Evolutionary conservation across 2,888 invertebrate species (phyloP).

Genomic region (Drosophila meridionalis): DNA sequence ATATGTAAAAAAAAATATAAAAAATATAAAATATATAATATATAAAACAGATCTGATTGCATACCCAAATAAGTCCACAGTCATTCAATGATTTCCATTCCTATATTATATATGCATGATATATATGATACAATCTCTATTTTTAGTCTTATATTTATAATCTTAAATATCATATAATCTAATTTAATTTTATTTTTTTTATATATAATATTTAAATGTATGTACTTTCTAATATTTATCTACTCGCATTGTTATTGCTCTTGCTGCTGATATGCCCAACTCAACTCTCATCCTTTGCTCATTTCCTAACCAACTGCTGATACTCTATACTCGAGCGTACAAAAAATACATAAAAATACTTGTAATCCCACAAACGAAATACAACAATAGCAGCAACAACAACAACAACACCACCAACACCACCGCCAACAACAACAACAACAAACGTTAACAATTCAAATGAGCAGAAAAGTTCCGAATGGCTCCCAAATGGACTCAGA

Average conservation of each 20-base stretch:
- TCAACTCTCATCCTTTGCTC: neutral
- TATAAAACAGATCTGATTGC: too few species aligned
- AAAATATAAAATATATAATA: too few species aligned
- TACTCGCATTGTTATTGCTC: neutral
- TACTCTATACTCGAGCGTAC: neutral
- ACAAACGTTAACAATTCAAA: conserved; percentile 24
- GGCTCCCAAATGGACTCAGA: conserved; percentile 36
- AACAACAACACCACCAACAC: conserved; percentile 11
- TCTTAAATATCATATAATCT: too few species aligned
- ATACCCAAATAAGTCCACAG: too few species aligned
- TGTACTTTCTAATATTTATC: too few species aligned
- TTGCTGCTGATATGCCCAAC: neutral
- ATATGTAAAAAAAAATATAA: too few species aligned
- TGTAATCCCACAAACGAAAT: conserved; percentile 43
- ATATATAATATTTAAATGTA: too few species aligned
- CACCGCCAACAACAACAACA: conserved; percentile 14
- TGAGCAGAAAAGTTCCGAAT: conserved; percentile 31
- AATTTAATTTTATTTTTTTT: too few species aligned
- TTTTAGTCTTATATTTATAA: too few species aligned
- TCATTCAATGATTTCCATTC: too few species aligned
- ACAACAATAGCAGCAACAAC: conserved; percentile 18
- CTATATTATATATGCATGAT: too few species aligned
- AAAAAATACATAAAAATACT: conserved; percentile 15
- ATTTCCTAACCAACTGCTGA: neutral
- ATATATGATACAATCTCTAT: too few species aligned